phyloP scores from a whole-genome alignment of 1,140 invertebrate genomes.

The Batillaria attramentaria region DNA sequence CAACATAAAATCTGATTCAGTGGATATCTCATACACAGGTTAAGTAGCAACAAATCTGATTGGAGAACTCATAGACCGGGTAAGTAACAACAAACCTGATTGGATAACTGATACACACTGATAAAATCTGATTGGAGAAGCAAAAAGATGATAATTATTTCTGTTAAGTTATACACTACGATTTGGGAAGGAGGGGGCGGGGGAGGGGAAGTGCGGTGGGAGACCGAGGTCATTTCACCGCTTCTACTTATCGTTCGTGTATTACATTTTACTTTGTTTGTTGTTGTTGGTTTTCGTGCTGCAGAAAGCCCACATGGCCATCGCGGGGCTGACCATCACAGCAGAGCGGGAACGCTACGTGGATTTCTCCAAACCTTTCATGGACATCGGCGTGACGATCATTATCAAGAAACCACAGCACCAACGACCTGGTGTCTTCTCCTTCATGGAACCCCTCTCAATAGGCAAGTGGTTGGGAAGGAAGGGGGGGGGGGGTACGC shows the following conservation, averaged over 20 bases:
- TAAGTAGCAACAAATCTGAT: not conserved
- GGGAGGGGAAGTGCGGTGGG: not conserved
- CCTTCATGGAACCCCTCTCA: slow-evolving; percentile 96
- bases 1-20: not conserved
- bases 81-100: not conserved
- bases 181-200: not conserved
- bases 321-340: slow-evolving; percentile 70
- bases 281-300: slow-evolving; percentile 42
- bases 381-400: slow-evolving; percentile 71
- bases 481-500: too few species aligned
- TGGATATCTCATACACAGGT: not conserved
- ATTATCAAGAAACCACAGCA: slow-evolving; percentile 98
- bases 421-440: slow-evolving; percentile 94
- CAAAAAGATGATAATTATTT: not conserved
- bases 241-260: not conserved
- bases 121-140: too few species aligned
- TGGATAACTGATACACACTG: too few species aligned
- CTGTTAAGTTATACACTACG: not conserved
- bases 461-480: slow-evolving; percentile 99
- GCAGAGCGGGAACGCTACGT: slow-evolving; percentile 66
- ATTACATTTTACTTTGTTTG: not conserved
- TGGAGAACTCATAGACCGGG: not conserved
- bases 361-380: slow-evolving; percentile 72
- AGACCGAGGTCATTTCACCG: not conserved
- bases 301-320: slow-evolving; percentile 68